These are phyloP conservation scores for Enteromius trimaculatus DNA, from an alignment of 2,797 vertebrate genomes.

Conservation along the genomic window DNA sequence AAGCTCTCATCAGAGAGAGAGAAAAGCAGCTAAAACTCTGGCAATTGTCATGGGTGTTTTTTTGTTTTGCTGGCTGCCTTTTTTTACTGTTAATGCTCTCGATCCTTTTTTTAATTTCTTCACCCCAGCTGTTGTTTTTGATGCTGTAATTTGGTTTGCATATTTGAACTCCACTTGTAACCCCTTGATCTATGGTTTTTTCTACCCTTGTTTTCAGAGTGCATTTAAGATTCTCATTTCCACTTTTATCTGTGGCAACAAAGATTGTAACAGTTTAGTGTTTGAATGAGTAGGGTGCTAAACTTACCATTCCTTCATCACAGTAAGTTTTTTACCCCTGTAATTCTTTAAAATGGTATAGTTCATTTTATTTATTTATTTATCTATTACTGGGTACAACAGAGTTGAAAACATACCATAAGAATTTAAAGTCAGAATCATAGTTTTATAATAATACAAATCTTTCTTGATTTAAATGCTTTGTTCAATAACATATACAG, in stretches of 20 bases:
- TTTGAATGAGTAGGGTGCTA: too few relatives aligned
- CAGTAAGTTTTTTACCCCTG: too few relatives aligned
- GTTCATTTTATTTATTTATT: too few relatives aligned
- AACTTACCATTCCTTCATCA: too few relatives aligned
- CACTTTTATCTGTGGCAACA: not conserved
- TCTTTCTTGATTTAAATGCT: too few relatives aligned
- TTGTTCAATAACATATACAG: too few relatives aligned
- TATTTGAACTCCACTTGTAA: conserved; percentile 53
- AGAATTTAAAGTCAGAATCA: too few relatives aligned
- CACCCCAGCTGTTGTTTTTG: conserved; percentile 21
- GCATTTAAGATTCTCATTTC: conserved; percentile 38
- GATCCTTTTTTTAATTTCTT: conserved; percentile 34
- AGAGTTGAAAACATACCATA: too few relatives aligned
- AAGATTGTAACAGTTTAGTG: too few relatives aligned
- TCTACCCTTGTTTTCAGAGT: conserved; percentile 39
- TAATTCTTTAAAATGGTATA: too few relatives aligned
- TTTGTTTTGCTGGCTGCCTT: conserved; percentile 52
- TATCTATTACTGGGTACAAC: too few relatives aligned
- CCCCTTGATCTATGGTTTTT: conserved; percentile 46
- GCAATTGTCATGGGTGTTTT: conserved; percentile 54
- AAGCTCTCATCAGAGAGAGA: conserved; percentile 38
- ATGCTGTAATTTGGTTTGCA: conserved; percentile 43
- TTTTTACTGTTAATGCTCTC: conserved; percentile 26
- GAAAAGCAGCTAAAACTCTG: conserved; percentile 56
- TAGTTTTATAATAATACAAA: too few relatives aligned